These are phyloP conservation scores for Oopsacas minuta DNA, from an alignment of 37 sponge, comb jelly and placozoan species.

Conservation along the genomic window DNA sequence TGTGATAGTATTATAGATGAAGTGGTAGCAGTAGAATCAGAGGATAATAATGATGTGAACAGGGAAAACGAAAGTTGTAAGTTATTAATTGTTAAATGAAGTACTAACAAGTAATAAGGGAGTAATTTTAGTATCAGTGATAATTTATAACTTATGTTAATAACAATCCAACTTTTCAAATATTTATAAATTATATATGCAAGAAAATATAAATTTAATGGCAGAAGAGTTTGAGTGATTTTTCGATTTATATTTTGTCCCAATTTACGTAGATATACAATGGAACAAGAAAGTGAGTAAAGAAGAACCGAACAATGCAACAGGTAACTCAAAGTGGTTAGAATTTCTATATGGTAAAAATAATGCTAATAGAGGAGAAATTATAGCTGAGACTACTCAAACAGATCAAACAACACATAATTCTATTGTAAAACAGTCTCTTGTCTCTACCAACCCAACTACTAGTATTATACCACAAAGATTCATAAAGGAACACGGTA, in stretches of 20 bases:
- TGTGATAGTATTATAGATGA: not conserved
- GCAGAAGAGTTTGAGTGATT: too few species aligned
- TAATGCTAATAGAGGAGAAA: not conserved
- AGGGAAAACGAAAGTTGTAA: not conserved
- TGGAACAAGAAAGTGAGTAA: not conserved
- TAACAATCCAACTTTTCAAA: too few species aligned
- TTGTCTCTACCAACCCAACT: not conserved
- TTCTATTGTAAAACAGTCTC: not conserved
- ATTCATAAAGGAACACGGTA: not conserved
- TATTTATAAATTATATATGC: too few species aligned
- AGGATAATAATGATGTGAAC: not conserved
- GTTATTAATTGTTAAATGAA: not conserved
- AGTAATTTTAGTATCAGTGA: too few species aligned
- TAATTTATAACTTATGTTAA: too few species aligned
- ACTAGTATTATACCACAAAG: not conserved
- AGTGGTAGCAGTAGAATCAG: not conserved
- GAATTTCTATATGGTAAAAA: not conserved
- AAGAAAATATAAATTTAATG: too few species aligned
- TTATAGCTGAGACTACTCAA: not conserved
- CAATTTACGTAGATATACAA: not conserved
- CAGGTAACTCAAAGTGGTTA: constrained; percentile 1
- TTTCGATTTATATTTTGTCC: not conserved
- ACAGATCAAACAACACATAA: not conserved
- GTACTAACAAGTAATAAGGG: too few species aligned
- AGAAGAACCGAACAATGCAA: not conserved